These are phyloP conservation scores for Drosophila dunni DNA, from an alignment of 1,140 invertebrate species.

Conservation along the genomic window DNA sequence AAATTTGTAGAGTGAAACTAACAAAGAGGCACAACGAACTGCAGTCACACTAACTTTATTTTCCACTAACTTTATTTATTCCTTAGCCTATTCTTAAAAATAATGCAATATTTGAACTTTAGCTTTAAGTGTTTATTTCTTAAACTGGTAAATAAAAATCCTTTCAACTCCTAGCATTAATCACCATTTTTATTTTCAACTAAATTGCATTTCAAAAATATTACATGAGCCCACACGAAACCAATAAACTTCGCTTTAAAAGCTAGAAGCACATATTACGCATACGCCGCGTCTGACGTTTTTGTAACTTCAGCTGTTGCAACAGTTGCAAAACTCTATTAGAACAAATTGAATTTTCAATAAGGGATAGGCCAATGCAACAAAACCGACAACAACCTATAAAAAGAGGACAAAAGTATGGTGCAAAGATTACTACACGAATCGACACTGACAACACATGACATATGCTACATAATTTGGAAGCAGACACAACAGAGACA, in stretches of 20 bases:
- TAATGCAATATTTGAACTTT: no score
- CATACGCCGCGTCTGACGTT: slow-evolving; percentile 32
- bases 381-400: slow-evolving; percentile 5
- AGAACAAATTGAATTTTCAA: slow-evolving; percentile 79
- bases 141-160: no score
- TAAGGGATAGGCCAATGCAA: slow-evolving; percentile 53
- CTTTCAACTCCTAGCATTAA: no score
- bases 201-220: not conserved
- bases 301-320: slow-evolving; percentile 26
- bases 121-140: no score
- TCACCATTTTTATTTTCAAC: no score
- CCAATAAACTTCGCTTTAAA: not conserved
- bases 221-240: not conserved
- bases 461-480: slow-evolving; percentile 65
- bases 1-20: no score
- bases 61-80: no score
- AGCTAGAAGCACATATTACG: slow-evolving; percentile 24
- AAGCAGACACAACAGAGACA: slow-evolving; percentile 3
- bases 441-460: slow-evolving; percentile 62
- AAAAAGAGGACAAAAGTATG: slow-evolving; percentile 19
- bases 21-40: no score
- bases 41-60: no score
- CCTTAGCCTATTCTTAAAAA: no score
- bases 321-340: slow-evolving; percentile 66
- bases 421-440: slow-evolving; percentile 43